Conservation (phyloP, 1,140 invertebrate genomes). For the Spodoptera frugiperda region DNA sequence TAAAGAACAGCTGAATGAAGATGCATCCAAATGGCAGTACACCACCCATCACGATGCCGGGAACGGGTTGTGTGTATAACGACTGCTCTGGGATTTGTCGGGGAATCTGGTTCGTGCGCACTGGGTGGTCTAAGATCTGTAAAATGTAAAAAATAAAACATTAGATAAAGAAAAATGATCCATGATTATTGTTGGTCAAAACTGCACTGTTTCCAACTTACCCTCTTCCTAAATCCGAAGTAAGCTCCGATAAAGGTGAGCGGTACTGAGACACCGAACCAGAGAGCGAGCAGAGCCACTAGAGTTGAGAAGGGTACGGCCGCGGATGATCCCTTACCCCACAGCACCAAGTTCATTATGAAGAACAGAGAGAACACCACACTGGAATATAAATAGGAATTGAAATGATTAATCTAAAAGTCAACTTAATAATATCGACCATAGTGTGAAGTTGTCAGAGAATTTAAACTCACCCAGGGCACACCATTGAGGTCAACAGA, state of each 20-base stretch:
- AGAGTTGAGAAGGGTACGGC: constrained; percentile 99
- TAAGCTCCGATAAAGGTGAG: constrained; percentile 99
- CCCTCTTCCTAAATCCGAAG: constrained; percentile 98
- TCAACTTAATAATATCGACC: no score
- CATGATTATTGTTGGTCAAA: background rate
- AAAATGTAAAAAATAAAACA: background rate
- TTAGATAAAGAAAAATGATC: background rate
- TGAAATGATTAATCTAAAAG: background rate
- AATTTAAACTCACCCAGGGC: constrained; percentile 92
- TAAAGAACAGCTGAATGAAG: constrained; percentile 99
- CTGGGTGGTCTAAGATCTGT: constrained; percentile 97
- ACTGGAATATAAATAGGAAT: constrained; percentile 85
- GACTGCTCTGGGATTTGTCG: constrained; percentile 99
- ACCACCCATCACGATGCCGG: constrained; percentile 98
- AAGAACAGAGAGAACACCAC: constrained; percentile 98
- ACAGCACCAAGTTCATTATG: constrained; percentile 97
- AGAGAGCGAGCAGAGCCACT: constrained; percentile 97
- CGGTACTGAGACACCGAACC: constrained; percentile 99
- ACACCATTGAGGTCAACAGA: constrained; percentile 97
- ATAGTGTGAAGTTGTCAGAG: background rate
- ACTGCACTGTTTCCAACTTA: constrained; percentile 86
- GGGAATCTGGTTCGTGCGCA: constrained; percentile 99
- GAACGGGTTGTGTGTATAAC: constrained; percentile 97
- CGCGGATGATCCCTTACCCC: constrained; percentile 97
- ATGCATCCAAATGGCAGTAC: constrained; percentile 99